Conservation (phyloP, 2,113 vertebrate genomes). For the Eclectus roratus region DNA sequence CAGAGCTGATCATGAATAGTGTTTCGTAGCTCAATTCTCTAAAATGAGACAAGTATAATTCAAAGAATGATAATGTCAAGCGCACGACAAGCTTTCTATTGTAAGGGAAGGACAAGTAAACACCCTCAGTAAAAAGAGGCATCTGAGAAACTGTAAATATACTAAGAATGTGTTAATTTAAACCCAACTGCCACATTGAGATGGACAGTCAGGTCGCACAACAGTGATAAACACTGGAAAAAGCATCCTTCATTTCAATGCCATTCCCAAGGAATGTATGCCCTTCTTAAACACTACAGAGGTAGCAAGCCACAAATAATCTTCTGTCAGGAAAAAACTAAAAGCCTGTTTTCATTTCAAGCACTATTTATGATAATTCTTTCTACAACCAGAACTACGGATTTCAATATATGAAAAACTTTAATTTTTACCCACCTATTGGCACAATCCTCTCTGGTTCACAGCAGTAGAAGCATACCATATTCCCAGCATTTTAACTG, state of each 20-base stretch:
- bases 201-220: neutral
- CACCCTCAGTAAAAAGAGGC: neutral
- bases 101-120: neutral
- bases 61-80: neutral
- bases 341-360: neutral
- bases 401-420: neutral
- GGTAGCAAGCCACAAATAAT: neutral
- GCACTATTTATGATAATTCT: neutral
- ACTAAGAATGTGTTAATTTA: neutral
- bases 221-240: neutral
- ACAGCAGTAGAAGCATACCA: slow-evolving; percentile 88
- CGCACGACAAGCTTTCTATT: neutral
- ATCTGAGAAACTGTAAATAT: neutral
- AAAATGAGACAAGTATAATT: neutral
- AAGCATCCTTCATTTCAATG: neutral
- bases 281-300: neutral
- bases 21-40: neutral
- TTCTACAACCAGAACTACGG: accelerated
- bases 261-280: neutral
- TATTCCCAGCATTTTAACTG: slow-evolving; percentile 80
- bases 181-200: neutral
- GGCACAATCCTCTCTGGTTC: slow-evolving; percentile 83
- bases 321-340: neutral
- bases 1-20: neutral
- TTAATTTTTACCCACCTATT: slow-evolving; percentile 78